These are phyloP conservation scores for Mylabris phalerata DNA, from an alignment of 1,140 invertebrate species.

Conservation along the genomic window DNA sequence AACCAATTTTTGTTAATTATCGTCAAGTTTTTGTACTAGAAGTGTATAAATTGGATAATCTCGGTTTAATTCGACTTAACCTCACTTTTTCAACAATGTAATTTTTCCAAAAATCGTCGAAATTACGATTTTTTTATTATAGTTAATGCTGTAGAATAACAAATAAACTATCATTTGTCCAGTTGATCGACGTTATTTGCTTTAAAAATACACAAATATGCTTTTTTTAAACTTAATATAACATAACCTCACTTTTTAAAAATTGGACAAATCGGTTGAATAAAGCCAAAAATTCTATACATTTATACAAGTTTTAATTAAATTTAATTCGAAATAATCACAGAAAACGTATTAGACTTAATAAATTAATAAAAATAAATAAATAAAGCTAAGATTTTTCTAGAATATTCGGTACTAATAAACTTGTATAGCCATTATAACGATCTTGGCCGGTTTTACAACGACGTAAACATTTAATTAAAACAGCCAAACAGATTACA, in stretches of 20 bases:
- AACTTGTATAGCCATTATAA: neutral
- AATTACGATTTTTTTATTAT: no score
- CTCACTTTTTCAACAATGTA: neutral
- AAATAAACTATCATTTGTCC: no score
- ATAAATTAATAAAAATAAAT: slow-evolving; percentile 5
- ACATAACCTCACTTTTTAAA: neutral
- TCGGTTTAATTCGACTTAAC: neutral
- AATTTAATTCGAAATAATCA: neutral
- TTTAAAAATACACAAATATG: no score
- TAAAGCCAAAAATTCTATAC: neutral
- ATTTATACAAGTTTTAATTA: no score
- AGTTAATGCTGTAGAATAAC: no score
- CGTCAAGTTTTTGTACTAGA: neutral
- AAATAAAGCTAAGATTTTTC: neutral
- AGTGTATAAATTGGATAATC: slow-evolving; percentile 3
- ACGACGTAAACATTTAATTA: neutral
- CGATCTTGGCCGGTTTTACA: neutral
- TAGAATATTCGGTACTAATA: neutral
- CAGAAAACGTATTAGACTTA: neutral
- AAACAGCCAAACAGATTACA: neutral
- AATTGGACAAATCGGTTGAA: neutral
- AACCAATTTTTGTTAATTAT: neutral
- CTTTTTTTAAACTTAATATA: no score
- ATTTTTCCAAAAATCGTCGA: no score
- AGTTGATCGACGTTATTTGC: no score